Evolutionary conservation across 2,113 vertebrate species (phyloP).

Genomic region (Macheiramphus alcinus): DNA sequence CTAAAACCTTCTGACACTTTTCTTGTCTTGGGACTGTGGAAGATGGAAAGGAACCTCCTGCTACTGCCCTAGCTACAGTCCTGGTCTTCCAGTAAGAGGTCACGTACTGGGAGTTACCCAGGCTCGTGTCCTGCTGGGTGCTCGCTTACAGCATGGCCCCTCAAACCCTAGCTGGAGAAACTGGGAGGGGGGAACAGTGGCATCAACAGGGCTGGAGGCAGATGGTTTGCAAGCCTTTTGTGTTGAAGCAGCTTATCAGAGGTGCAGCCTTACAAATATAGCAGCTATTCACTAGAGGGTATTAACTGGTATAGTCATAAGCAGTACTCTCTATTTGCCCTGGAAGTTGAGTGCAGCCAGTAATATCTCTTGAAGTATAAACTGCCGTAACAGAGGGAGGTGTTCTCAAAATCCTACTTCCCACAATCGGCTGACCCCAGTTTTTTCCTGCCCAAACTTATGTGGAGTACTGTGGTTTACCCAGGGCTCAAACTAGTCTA

Average conservation of each 20-base stretch:
- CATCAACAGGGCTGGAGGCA: accelerated
- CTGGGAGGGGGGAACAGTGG: background rate
- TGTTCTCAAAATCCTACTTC: background rate
- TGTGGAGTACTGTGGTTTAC: background rate
- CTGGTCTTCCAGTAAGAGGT: background rate
- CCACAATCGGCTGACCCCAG: background rate
- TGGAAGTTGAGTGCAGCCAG: background rate
- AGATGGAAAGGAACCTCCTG: background rate
- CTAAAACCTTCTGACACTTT: background rate
- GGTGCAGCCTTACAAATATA: background rate
- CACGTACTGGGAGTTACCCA: background rate
- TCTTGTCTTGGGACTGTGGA: background rate
- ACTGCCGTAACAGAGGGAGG: background rate
- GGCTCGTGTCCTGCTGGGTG: background rate
- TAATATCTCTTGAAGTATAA: background rate
- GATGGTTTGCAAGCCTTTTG: background rate
- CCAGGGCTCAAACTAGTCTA: background rate
- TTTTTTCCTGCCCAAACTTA: background rate
- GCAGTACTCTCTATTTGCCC: background rate
- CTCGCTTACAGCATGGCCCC: background rate
- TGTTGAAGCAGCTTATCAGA: background rate
- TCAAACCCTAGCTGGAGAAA: background rate
- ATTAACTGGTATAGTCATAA: background rate
- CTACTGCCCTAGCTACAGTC: background rate
- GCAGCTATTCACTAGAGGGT: background rate